phyloP scores from a whole-genome alignment of 2,797 vertebrate species.

The Sorex maritimensis region DNA sequence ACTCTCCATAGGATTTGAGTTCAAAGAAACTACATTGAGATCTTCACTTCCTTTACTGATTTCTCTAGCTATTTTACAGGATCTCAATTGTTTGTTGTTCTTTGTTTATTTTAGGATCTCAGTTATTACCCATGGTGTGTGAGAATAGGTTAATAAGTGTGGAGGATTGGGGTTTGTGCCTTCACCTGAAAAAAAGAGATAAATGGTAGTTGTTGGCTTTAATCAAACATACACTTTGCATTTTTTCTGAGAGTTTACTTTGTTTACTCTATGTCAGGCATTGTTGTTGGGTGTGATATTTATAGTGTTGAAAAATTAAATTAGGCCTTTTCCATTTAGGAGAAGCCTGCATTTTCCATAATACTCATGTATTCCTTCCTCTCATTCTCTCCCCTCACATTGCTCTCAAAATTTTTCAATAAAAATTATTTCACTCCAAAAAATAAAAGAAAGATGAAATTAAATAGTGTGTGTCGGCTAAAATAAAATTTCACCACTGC shows the following conservation, averaged over 20 bases:
- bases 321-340: too few relatives aligned
- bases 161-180: background rate
- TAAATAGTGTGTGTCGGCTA: too few relatives aligned
- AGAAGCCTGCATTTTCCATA: too few relatives aligned
- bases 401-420: too few relatives aligned
- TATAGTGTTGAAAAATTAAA: background rate
- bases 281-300: conserved; percentile 21
- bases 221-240: background rate
- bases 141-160: background rate
- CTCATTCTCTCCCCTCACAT: too few relatives aligned
- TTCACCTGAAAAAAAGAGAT: background rate
- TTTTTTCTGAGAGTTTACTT: conserved; percentile 14
- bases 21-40: background rate
- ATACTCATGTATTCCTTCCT: too few relatives aligned
- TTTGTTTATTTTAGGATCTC: background rate
- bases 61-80: background rate
- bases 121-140: background rate
- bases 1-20: background rate
- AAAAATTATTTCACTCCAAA: too few relatives aligned
- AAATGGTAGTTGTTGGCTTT: background rate
- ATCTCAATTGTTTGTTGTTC: too few relatives aligned
- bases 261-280: background rate
- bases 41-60: background rate
- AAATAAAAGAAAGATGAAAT: too few relatives aligned
- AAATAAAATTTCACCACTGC: too few relatives aligned